Base-by-base conservation (phyloP, 2,113 vertebrate species). In the Ictalurus punctatus region DNA sequence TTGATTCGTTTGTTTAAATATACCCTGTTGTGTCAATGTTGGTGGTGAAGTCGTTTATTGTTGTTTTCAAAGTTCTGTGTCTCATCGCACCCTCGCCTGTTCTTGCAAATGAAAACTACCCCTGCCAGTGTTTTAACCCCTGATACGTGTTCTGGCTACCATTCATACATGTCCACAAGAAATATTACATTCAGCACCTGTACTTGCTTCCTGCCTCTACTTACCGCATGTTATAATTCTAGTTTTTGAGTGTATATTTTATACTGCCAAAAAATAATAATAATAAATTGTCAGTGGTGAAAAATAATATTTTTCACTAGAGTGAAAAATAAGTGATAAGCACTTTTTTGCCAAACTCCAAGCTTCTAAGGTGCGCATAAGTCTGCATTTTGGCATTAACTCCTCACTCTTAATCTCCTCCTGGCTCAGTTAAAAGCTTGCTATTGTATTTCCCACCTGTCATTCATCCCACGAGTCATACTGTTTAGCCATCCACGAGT, bases 401-500 rank as follows among this genome's bases (percentile, higher is more conserved):
- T 23, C 25, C 76, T 56, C n/a, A 81, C 8, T 23, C 56, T 61
- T 19, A 21, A 54, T 14, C 76, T 27, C 23, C 13, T 79, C 10
- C 80, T 63, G 3, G 16, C 30, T 86, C 84, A 30, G n/a, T 56
- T 37, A 74, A 8, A 86, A 34, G 30, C 13, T 44, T 23, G 69
- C 67, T 37, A 74, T 86, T 74, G 44, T 74, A 30, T 58, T 71
- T 59, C 69, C 6, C 9, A 74, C 52, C 84, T 73, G 69, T 58
- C 69, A 30, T 71, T 73, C 21, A 52, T 71, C 17, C 27, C n/a
- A 73, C 40, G 37, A 44, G 61, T 73, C 84, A 54, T 13, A 73
- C 17, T 73, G 30, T 71, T 73, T 74, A 86, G 69, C 69, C 7
- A 86, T 74, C 67, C 54, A 27, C 40, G 6, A 69, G 61, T 87